Conservation (phyloP, 2,797 vertebrate species). For the Lepus townsendii region DNA sequence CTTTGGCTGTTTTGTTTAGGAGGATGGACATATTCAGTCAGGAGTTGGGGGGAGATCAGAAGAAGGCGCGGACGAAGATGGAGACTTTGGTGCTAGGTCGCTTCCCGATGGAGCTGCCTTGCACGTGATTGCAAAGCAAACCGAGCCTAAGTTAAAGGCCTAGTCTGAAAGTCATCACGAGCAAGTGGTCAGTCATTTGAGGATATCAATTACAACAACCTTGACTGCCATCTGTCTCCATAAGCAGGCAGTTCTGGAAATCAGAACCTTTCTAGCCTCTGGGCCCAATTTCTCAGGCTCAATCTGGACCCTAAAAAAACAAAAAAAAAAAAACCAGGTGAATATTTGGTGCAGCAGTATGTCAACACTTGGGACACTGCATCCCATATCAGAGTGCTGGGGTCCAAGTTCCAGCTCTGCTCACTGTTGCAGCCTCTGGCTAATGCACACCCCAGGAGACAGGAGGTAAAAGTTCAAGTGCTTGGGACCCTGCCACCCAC, state of each 20-base stretch:
- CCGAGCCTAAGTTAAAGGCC: neutral
- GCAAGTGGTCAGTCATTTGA: neutral
- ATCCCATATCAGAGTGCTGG: too few relatives aligned
- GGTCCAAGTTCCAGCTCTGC: too few relatives aligned
- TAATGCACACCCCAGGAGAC: too few relatives aligned
- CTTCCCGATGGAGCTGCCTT: neutral
- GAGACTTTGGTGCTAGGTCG: neutral
- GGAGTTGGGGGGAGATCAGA: accelerated
- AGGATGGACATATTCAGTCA: neutral
- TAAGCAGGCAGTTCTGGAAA: neutral
- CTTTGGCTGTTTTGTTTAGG: neutral
- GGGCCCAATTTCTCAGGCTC: neutral
- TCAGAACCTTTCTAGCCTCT: neutral
- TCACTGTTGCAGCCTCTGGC: too few relatives aligned
- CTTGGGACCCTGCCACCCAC: too few relatives aligned
- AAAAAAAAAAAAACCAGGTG: neutral
- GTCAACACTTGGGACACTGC: too few relatives aligned
- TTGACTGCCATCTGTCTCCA: neutral
- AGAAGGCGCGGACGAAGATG: neutral
- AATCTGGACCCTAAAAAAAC: neutral
- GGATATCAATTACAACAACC: neutral
- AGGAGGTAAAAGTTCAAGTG: too few relatives aligned
- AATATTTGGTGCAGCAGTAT: too few relatives aligned
- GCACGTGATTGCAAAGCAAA: neutral
- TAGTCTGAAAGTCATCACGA: constrained; percentile 19